phyloP scores from a whole-genome alignment of 2,797 vertebrate genomes.

The Lophura swinhoii region DNA sequence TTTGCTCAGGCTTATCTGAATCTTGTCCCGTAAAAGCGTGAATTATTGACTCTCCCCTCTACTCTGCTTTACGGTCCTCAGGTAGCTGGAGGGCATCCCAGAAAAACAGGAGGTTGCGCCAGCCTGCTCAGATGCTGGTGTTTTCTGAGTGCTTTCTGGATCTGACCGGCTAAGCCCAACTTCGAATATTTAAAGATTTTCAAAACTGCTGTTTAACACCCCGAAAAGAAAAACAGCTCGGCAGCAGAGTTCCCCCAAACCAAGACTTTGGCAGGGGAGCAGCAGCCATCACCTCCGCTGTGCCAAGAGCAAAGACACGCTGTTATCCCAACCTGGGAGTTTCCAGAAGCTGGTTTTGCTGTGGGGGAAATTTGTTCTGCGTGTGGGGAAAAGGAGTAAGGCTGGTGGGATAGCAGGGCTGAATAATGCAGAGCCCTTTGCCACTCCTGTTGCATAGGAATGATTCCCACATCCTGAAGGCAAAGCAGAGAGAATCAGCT shows the following conservation, averaged over 20 bases:
- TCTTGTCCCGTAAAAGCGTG: slow-evolving; percentile 46
- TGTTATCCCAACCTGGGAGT: neutral
- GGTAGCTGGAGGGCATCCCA: slow-evolving; percentile 75
- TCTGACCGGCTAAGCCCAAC: slow-evolving; percentile 14
- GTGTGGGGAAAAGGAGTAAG: neutral
- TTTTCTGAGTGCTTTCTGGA: slow-evolving; percentile 28
- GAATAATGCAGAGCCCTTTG: slow-evolving; percentile 37
- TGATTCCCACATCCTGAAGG: neutral
- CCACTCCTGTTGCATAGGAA: neutral
- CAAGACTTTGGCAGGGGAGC: neutral
- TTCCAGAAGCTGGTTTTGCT: slow-evolving; percentile 13
- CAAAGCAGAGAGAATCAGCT: neutral
- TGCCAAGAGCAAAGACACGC: neutral
- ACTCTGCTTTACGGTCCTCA: slow-evolving; percentile 63
- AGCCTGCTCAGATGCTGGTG: slow-evolving; percentile 18
- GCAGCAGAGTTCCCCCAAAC: neutral
- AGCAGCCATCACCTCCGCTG: accelerated
- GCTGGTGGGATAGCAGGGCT: neutral
- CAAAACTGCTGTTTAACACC: neutral
- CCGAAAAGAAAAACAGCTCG: neutral
- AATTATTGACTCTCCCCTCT: slow-evolving; percentile 57
- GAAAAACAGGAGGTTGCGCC: slow-evolving; percentile 61
- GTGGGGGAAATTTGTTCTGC: neutral
- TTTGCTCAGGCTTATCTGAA: slow-evolving; percentile 63
- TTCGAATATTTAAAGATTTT: slow-evolving; percentile 37